A percentile compares a stretch with the other conserved stretches of the same genome.
Evolutionary conservation across 1,140 invertebrate genomes (phyloP).

Genomic region (Cryptotermes secundus): DNA sequence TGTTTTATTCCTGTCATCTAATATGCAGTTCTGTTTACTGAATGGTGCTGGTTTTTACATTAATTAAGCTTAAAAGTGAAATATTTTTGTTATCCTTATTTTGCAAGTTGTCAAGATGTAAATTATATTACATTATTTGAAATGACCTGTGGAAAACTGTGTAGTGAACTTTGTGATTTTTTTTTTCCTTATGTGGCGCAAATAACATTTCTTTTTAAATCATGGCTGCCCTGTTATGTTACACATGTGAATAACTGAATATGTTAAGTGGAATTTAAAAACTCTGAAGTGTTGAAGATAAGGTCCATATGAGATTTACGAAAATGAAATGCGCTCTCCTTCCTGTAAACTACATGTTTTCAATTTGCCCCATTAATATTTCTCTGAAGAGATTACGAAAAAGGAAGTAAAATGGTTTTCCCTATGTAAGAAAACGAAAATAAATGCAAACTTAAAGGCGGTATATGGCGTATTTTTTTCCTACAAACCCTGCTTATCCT

Average conservation of each 20-base stretch:
- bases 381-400: not conserved
- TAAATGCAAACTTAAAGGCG: not conserved
- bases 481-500: too few relatives aligned
- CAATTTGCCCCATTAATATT: not conserved
- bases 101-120: not conserved
- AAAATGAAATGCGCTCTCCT: not conserved
- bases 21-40: not conserved
- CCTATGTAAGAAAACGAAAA: not conserved
- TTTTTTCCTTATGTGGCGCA: not conserved
- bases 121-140: not conserved
- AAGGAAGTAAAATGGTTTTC: not conserved
- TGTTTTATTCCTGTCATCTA: not conserved
- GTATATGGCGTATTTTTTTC: not conserved
- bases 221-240: not conserved
- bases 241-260: not conserved
- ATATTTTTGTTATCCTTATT: not conserved
- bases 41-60: conserved; percentile 8
- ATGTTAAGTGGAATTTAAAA: not conserved
- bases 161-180: not conserved
- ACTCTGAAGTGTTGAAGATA: not conserved
- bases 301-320: not conserved
- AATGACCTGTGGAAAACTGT: not conserved
- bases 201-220: not conserved
- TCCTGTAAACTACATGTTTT: not conserved
- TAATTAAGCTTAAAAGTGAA: not conserved